phyloP scores from a whole-genome alignment of 2,113 vertebrate species.

The Numida meleagris region DNA sequence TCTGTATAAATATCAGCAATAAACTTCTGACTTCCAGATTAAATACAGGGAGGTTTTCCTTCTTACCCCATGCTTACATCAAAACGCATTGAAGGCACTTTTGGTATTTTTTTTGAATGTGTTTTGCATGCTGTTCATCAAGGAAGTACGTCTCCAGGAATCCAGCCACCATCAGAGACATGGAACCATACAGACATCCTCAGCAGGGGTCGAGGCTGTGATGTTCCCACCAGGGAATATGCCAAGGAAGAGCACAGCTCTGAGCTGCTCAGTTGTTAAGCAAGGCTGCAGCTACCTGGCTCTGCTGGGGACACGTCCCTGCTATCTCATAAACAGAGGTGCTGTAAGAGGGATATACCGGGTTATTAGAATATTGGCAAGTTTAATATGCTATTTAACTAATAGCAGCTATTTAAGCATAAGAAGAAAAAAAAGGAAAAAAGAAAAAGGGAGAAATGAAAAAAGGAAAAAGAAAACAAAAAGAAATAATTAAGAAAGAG shows the following conservation, averaged over 20 bases:
- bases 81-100: not conserved
- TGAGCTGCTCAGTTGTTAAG: not conserved
- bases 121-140: not conserved
- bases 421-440: not conserved
- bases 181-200: not conserved
- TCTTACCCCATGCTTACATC: not conserved
- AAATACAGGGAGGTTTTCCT: conserved; percentile 10
- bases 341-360: not conserved
- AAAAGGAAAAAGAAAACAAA: not conserved
- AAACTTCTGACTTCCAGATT: conserved; percentile 37
- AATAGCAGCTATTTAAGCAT: not conserved
- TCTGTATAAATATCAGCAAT: conserved; percentile 56
- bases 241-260: not conserved
- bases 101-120: conserved; percentile 2
- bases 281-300: not conserved
- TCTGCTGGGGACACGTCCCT: not conserved
- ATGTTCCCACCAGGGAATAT: not conserved
- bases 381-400: not conserved
- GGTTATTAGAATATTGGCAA: not conserved
- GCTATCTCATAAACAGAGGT: not conserved
- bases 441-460: not conserved
- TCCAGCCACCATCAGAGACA: not conserved
- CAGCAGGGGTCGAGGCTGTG: not conserved
- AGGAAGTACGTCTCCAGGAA: not conserved
- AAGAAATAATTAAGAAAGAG: not conserved